Conservation (phyloP, 2,888 invertebrate species). For the Eucera pruinosa region DNA sequence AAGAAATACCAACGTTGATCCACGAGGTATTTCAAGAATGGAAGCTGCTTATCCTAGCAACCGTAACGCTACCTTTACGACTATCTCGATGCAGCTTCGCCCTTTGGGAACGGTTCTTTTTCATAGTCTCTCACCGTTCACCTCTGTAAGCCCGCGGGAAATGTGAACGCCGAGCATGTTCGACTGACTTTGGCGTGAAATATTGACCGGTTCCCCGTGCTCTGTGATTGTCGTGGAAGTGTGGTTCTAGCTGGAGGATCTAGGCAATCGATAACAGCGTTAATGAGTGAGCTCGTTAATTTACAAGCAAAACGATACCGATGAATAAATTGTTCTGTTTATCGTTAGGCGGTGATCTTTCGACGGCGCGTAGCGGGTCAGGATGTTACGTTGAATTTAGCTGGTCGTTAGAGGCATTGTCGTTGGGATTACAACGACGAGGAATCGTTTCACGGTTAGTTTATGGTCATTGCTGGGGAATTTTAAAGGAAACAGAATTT, state of each 20-base stretch:
- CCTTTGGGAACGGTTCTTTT: constrained; percentile 52
- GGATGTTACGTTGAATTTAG: constrained; percentile 31
- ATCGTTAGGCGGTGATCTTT: constrained; percentile 36
- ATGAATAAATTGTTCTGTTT: constrained; percentile 42
- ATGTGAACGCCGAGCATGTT: constrained; percentile 7
- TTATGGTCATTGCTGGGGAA: constrained; percentile 33
- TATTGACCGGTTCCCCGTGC: neutral
- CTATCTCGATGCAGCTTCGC: constrained; percentile 38
- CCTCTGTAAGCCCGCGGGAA: constrained; percentile 23
- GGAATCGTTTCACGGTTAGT: constrained; percentile 39
- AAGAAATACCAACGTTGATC: constrained; percentile 31
- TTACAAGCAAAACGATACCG: constrained; percentile 39
- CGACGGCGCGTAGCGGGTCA: neutral
- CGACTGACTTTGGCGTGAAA: constrained; percentile 18
- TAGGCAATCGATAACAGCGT: constrained; percentile 30
- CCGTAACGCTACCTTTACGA: constrained; percentile 51
- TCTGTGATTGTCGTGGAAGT: neutral
- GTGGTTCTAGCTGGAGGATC: neutral
- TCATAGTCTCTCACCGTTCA: constrained; percentile 7
- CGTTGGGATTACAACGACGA: constrained; percentile 17
- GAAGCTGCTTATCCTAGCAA: constrained; percentile 35
- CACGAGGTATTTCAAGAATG: constrained; percentile 43
- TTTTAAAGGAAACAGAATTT: constrained; percentile 28
- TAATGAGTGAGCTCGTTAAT: constrained; percentile 49
- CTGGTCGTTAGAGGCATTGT: constrained; percentile 49